Percentiles rank a stretch among this genome's conserved stretches.
Conservation (phyloP, 1,140 invertebrate genomes). For the Pinna nobilis region DNA sequence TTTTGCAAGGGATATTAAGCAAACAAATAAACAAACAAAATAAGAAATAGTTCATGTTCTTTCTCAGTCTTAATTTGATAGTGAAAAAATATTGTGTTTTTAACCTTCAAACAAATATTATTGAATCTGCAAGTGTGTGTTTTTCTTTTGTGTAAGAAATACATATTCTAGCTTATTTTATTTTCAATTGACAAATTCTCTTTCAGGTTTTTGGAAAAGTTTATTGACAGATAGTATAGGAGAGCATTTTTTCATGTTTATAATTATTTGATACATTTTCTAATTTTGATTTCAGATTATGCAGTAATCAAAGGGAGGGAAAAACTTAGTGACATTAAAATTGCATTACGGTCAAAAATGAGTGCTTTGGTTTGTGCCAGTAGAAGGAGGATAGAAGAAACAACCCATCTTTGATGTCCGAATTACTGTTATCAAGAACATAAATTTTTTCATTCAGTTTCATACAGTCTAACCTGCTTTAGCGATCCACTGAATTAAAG, state of each 20-base stretch:
- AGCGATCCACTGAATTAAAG: no score
- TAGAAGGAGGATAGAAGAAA: neutral
- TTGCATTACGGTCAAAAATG: neutral
- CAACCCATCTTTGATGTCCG: no score
- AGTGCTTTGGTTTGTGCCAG: neutral
- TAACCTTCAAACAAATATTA: neutral
- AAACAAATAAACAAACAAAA: no score
- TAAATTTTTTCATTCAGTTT: no score
- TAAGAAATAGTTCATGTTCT: no score
- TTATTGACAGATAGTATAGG: neutral
- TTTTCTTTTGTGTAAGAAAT: neutral
- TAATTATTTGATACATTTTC: neutral
- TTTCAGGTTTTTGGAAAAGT: neutral
- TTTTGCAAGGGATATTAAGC: no score
- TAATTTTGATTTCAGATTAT: constrained; percentile 5
- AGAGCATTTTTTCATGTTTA: neutral
- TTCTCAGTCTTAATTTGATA: no score
- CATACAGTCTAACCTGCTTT: no score
- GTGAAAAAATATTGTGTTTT: neutral
- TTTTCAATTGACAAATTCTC: neutral
- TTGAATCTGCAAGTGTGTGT: neutral
- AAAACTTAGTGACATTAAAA: neutral
- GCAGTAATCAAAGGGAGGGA: neutral
- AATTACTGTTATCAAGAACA: no score
- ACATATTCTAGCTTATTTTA: neutral